A percentile compares a stretch with the other conserved stretches of the same genome.
Conservation (phyloP, 2,797 vertebrate genomes). For the Hippoglossus hippoglossus region DNA sequence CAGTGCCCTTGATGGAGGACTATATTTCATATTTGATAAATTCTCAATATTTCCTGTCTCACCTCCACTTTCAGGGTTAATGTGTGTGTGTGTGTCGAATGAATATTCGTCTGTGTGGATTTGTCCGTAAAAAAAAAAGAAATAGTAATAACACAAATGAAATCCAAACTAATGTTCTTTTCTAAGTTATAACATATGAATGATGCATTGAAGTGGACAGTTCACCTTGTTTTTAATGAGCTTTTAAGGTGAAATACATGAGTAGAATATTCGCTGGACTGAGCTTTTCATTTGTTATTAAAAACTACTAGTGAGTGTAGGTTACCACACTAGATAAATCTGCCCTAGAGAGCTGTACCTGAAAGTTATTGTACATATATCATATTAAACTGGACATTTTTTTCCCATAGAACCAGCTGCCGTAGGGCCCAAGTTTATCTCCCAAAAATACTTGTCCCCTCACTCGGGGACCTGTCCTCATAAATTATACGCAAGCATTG, state of each 20-base stretch:
- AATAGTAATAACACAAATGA: background rate
- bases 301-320: conserved; percentile 47
- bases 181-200: background rate
- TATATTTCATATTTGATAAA: conserved; percentile 77
- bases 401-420: conserved; percentile 58
- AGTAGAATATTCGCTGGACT: conserved; percentile 15
- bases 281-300: conserved; percentile 43
- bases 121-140: no score
- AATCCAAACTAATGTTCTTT: background rate
- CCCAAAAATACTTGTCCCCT: conserved; percentile 69
- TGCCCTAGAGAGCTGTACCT: conserved; percentile 62
- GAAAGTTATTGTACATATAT: conserved; percentile 62
- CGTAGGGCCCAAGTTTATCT: conserved; percentile 69
- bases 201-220: background rate
- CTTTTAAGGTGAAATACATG: conserved; percentile 8
- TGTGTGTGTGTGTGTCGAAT: conserved; percentile 15
- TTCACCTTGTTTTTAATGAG: conserved; percentile 28
- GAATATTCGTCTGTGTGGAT: conserved; percentile 22
- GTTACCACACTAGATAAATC: conserved; percentile 38
- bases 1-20: conserved; percentile 87
- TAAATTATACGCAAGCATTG: conserved; percentile 57
- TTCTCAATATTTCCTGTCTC: conserved; percentile 64
- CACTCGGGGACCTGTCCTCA: conserved; percentile 59
- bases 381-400: conserved; percentile 59
- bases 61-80: conserved; percentile 41